Base-by-base conservation (phyloP, 2,888 invertebrate species). In the Noctua janthe region DNA sequence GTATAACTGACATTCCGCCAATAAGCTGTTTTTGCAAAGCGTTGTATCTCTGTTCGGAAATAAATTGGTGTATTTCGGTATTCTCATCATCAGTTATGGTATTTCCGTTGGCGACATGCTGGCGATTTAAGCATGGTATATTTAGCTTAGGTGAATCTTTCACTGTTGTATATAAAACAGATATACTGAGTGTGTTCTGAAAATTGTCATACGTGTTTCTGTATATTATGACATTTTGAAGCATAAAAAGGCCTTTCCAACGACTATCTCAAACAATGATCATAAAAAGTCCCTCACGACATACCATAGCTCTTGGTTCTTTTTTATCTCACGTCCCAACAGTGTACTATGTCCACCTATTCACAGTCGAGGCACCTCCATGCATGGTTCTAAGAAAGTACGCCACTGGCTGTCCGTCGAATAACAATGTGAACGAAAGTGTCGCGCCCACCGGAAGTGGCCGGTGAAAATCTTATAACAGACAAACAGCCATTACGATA, bases 391-490 rank as follows among this genome's bases (percentile, higher is more conserved):
- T 71, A 90, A 86, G 93, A 92, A 92, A 91, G 91, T 89, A 83
- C 81, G 78, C 80, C 83, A 77, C 84, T 78, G 78, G 64, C 77
- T 75, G 78, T 66, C 77, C 73, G 75, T 88, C 87, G 95, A 94
- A 94, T 94, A 92, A 94, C 91, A 95, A 95, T 92, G 90, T 88
- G 90, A 93, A 92, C 87, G 95, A 95, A 95, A 95, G 95, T 93
- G 90, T 87, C 88, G 82, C 79, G 81, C 87, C 88, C 91, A 92
- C 93, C 93, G 94, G 94, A 94, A 94, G 91, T 83, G 81, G 49
- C 71, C 80, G 67, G 81, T 80, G 86, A 81, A 87, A 88, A 87
- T 82, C 76, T 86, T 79, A 75, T 79, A 81, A 82, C 83, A 72
- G 49, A 81, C 83, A 83, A 85, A 87, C 80, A 83, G 39, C 76